Evolutionary conservation across 2,888 invertebrate genomes (phyloP).

Genomic region (Brachyptera risi): DNA sequence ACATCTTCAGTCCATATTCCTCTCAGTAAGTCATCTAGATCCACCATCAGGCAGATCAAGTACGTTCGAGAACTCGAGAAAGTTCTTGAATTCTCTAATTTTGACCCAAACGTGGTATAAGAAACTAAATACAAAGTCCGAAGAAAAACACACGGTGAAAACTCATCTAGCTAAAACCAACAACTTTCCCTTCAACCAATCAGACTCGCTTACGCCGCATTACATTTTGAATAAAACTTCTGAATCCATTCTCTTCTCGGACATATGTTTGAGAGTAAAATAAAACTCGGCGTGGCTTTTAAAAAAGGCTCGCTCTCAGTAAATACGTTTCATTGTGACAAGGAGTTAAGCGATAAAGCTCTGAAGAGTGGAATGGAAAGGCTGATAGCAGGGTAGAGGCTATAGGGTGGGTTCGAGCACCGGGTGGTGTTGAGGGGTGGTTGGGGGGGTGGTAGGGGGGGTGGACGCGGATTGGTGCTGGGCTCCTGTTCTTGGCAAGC

Average conservation of each 20-base stretch:
- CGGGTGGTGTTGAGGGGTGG: neutral
- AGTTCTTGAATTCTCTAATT: no score
- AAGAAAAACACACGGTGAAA: neutral
- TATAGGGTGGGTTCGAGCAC: no score
- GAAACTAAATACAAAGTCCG: neutral
- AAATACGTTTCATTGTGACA: constrained; percentile 20
- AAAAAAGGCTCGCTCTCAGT: neutral
- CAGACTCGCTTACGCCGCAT: neutral
- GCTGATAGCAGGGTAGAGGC: constrained; percentile 2
- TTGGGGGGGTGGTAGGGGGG: neutral
- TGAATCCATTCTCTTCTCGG: constrained; percentile 4
- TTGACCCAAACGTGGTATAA: no score
- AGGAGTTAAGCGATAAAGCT: constrained; percentile 14
- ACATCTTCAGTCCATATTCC: no score
- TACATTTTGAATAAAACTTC: neutral
- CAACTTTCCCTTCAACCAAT: neutral
- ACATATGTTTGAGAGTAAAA: neutral
- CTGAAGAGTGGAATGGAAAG: constrained; percentile 4
- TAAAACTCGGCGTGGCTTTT: constrained; percentile 1
- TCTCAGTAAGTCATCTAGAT: no score
- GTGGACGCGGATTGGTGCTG: neutral
- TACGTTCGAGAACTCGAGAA: neutral
- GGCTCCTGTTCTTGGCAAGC: neutral
- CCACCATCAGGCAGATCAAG: no score
- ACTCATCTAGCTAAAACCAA: neutral